phyloP scores from a whole-genome alignment of 1,140 invertebrate species.

The Brachionus angularis region DNA sequence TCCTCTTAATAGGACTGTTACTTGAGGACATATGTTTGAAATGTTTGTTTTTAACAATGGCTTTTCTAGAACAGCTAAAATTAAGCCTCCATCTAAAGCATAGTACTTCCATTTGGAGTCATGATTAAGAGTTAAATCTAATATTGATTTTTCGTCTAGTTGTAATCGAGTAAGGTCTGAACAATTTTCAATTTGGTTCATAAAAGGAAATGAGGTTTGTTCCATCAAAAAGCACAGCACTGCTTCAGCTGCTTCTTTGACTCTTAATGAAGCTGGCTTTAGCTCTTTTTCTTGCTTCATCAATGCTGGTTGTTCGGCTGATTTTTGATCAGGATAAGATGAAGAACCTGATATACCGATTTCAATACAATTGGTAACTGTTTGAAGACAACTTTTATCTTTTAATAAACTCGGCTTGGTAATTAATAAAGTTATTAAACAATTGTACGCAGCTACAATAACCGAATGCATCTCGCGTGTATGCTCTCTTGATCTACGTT shows the following conservation, averaged over 20 bases:
- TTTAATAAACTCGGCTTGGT: conserved; percentile 78
- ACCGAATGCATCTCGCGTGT: conserved; percentile 43
- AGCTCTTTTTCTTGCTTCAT: conserved; percentile 90
- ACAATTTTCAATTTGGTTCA: neutral
- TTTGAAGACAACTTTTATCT: conserved; percentile 84
- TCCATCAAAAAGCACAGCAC: conserved; percentile 82
- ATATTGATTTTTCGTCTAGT: neutral
- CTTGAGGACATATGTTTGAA: conserved; percentile 62
- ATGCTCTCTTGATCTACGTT: conserved; percentile 27
- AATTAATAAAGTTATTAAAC: conserved; percentile 83
- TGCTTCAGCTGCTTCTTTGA: conserved; percentile 88
- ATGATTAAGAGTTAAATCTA: too few species aligned
- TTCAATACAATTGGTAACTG: conserved; percentile 91
- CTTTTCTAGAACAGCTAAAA: conserved; percentile 83
- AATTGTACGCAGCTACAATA: conserved; percentile 84
- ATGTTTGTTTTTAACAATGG: conserved; percentile 67
- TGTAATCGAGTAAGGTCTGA: neutral
- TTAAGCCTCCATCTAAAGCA: conserved; percentile 78
- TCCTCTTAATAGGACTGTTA: conserved; percentile 75
- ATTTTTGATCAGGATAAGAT: conserved; percentile 51
- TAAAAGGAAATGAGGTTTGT: conserved; percentile 59
- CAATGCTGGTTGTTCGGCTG: neutral
- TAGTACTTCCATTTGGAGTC: conserved; percentile 68
- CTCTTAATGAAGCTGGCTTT: conserved; percentile 89
- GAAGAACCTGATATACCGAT: conserved; percentile 93